Evolutionary conservation across 2,113 vertebrate species (phyloP).

Genomic region (Speoplatyrhinus poulsoni): DNA sequence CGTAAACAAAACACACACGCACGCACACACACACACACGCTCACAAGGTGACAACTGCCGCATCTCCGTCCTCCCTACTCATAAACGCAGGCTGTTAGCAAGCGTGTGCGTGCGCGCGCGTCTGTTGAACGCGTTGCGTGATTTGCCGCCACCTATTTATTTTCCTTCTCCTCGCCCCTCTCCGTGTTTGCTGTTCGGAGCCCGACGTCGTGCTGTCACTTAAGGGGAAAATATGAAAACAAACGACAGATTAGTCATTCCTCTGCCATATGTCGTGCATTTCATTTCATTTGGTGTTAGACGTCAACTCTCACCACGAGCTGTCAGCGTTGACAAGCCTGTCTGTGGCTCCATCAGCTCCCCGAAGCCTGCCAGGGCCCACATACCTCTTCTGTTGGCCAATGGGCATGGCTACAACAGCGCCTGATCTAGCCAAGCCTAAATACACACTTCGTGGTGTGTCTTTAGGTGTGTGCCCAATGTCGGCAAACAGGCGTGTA

Average conservation of each 20-base stretch:
- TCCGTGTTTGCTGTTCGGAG: constrained; percentile 7
- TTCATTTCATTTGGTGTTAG: constrained; percentile 67
- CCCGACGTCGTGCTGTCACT: constrained; percentile 49
- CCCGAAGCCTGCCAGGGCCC: constrained; percentile 46
- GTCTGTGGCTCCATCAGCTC: constrained; percentile 53
- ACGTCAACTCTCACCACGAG: constrained; percentile 58
- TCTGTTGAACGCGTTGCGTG: constrained; percentile 25
- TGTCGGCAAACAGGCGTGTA: no score
- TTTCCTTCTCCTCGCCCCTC: neutral
- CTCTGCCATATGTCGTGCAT: constrained; percentile 59
- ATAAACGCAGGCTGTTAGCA: constrained; percentile 23
- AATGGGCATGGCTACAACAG: constrained; percentile 60
- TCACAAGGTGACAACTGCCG: constrained; percentile 30
- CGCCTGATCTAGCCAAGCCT: constrained; percentile 65
- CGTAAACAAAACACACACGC: constrained; percentile 28
- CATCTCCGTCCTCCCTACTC: constrained; percentile 40
- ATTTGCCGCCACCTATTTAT: constrained; percentile 23
- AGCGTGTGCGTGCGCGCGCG: neutral
- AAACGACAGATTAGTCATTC: constrained; percentile 69
- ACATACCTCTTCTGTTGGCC: constrained; percentile 60
- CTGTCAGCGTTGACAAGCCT: constrained; percentile 51
- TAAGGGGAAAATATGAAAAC: constrained; percentile 51
- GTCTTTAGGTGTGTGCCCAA: no score
- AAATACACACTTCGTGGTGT: no score
- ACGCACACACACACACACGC: constrained; percentile 5